Base-by-base conservation (phyloP, 2,888 invertebrate species). In the Suillia variegata region DNA sequence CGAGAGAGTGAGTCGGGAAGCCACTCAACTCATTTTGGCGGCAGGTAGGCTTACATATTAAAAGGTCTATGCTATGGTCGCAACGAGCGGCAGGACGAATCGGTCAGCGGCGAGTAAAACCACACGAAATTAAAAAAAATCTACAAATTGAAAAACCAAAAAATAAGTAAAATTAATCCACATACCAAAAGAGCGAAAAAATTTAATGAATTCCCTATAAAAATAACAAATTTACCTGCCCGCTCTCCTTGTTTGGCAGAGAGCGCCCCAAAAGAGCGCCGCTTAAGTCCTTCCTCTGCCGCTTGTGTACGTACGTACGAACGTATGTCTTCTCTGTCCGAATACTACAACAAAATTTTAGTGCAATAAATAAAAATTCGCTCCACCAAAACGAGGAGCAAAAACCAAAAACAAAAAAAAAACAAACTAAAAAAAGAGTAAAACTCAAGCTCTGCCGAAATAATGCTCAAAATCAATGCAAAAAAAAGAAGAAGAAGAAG, bases 111-210 rank as follows among this genome's bases (percentile, higher is more conserved):
- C 38, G 24, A 54, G 12, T 42, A 38, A 21, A 56, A 48, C 18
- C 58, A 20, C 24, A 66, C 61, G n/a, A n/a, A n/a, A n/a, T n/a
- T n/a, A n/a, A n/a, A n/a, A n/a, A n/a, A n/a, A n/a, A n/a, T n/a
- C n/a, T n/a, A n/a, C 60, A 59, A 66, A 69, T 65, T 63, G 62
- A 48, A 47, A 62, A 66, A 69, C 67, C 70, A 73, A 71, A 74
- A 66, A 70, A 73, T 74, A n/a, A n/a, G n/a, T n/a, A n/a, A n/a
- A n/a, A n/a, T n/a, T n/a, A 74, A 75, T 71, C 71, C 77, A 77
- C 76, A 76, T 71, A 70, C 65, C 65, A 59, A 59, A 48, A 54
- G 53, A 70, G 65, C 65, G 60, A 59, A 48, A 54, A 57, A 54
- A 58, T 69, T n/a, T 69, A 68, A 66, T 76, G 67, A 68, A 79